Percentiles rank a stretch among this genome's conserved stretches.
phyloP scores from a whole-genome alignment of 2,888 invertebrate genomes.

The Unio delphinus region DNA sequence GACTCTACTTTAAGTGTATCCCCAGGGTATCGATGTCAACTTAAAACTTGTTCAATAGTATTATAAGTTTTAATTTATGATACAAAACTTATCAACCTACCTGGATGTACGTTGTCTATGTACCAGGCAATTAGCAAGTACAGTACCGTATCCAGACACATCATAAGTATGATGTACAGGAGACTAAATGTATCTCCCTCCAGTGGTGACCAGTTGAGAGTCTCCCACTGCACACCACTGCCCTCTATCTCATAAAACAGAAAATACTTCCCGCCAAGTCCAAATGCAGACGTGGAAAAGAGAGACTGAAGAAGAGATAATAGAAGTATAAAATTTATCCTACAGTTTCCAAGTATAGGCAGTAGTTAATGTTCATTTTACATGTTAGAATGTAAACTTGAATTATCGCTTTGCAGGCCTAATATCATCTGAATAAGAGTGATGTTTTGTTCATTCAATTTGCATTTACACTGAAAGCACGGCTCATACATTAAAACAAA shows the following conservation, averaged over 20 bases:
- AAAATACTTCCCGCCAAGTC: conserved; percentile 73
- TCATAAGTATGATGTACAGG: conserved; percentile 62
- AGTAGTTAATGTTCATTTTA: too few relatives aligned
- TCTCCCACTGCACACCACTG: conserved; percentile 65
- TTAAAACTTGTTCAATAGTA: too few relatives aligned
- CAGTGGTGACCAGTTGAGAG: conserved; percentile 59
- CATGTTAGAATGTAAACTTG: too few relatives aligned
- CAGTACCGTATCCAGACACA: conserved; percentile 64
- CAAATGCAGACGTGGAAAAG: conserved; percentile 73
- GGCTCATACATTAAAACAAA: too few relatives aligned
- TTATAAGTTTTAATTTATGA: too few relatives aligned
- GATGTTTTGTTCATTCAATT: too few relatives aligned
- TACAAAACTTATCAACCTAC: conserved; percentile 26
- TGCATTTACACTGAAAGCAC: too few relatives aligned
- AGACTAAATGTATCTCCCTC: conserved; percentile 67
- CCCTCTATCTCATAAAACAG: conserved; percentile 73
- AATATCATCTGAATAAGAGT: neutral
- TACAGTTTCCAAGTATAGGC: too few relatives aligned
- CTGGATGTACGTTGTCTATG: conserved; percentile 69
- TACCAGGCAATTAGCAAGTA: conserved; percentile 69
- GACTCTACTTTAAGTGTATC: too few relatives aligned
- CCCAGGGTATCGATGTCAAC: too few relatives aligned
- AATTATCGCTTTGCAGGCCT: too few relatives aligned
- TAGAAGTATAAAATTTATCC: neutral
- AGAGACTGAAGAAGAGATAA: conserved; percentile 54